These are phyloP conservation scores for Spinibarbus caldwelli DNA, from an alignment of 2,797 vertebrate genomes.

Conservation along the genomic window DNA sequence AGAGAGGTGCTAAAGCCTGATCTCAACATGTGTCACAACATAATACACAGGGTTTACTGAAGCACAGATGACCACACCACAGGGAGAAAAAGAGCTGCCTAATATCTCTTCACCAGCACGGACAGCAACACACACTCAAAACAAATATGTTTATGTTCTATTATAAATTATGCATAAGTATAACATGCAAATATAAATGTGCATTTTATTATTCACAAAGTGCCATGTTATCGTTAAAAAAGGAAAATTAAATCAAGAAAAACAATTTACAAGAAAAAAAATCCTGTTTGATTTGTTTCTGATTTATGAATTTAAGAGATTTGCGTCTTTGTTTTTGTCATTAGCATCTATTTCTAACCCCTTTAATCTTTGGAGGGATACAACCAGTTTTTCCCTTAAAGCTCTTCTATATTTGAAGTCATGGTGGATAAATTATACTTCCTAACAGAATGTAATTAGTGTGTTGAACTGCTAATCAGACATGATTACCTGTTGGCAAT, in stretches of 20 bases:
- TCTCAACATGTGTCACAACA: conserved; percentile 92
- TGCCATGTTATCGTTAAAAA: conserved; percentile 14
- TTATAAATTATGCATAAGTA: not conserved
- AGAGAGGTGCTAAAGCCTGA: conserved; percentile 91
- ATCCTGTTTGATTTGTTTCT: not conserved
- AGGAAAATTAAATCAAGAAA: not conserved
- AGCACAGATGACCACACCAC: conserved; percentile 79
- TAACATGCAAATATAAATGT: not conserved
- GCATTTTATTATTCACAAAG: conserved; percentile 3
- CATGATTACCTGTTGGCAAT: conserved; percentile 74
- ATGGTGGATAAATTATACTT: conserved; percentile 59
- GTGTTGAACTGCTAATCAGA: conserved; percentile 71
- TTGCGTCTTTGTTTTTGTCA: conserved; percentile 10
- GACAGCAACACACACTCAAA: not conserved
- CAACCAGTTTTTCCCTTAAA: conserved; percentile 41
- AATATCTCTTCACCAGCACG: not conserved
- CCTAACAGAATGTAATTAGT: conserved; percentile 72
- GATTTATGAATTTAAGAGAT: conserved; percentile 22
- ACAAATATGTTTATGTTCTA: not conserved
- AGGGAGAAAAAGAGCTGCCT: conserved; percentile 58
- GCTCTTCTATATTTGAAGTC: conserved; percentile 60
- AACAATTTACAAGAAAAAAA: not conserved
- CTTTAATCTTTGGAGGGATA: conserved; percentile 38
- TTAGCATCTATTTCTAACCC: conserved; percentile 26
- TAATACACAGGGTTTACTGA: conserved; percentile 81